Evolutionary conservation across 2,888 invertebrate genomes (phyloP), one percentile per base, ranked within the genome.

Genomic region (Camptogramma bilineatum): DNA sequence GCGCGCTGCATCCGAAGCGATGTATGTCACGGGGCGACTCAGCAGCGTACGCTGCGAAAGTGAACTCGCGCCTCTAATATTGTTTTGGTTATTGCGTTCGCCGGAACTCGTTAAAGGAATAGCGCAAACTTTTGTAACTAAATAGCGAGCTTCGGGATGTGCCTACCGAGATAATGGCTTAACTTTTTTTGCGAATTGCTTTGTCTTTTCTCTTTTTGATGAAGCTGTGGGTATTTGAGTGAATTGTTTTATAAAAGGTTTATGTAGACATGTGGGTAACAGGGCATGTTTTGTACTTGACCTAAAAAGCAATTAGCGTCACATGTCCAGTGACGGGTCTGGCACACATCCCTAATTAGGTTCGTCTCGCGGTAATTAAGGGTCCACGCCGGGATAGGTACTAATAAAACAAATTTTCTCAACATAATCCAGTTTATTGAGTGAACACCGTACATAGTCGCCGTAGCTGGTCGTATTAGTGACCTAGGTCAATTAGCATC

Each of bases 1-100:
- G 88, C 88, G 87, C 86, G 84, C 73, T 90, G 89, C 90, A 90
- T 85, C 86, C 82, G 78, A 86, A 87, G 47, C 51, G 53, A 57
- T 57, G 56, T 86, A 83, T 83, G 86, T 84, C 86, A 86, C 80
- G 57, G 9, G 42, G 54, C 34, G 46, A 24, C 52, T 54, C 46
- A 42, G 48, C 42, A 18, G 28, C 56, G n/a, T n/a, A n/a, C n/a
- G n/a, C 57, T 68, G 52, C 66, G 48, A 44, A 56, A 55, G 44
- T 50, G 50, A 44, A 50, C 39, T 39, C 51, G 47, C 52, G 34
- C 34, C 50, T 50, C 56, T 62, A 61, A 68, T 63, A 46, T 64
- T 62, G 66, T 66, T 66, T 72, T 58, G 64, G 69, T 63, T 54
- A 64, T 66, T 63, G 61, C 61, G 52, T 50, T 66, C 64, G 58